Evolutionary conservation across 2,888 invertebrate species (phyloP).

Genomic region (Penaeus monodon): DNA sequence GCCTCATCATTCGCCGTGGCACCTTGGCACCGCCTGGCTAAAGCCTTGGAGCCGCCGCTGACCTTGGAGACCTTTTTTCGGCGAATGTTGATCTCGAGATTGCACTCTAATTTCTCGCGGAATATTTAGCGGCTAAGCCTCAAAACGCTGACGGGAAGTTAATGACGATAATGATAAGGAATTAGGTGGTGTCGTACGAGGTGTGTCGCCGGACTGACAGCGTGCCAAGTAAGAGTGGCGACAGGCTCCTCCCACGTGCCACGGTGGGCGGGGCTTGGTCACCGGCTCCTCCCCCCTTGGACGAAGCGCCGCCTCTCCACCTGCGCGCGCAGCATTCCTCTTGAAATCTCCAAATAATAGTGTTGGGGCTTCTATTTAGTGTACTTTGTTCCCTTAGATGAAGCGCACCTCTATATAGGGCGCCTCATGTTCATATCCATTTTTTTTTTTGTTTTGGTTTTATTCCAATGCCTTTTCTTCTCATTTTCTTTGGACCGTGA

Average conservation of each 20-base stretch:
- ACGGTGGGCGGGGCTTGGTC: slow-evolving; percentile 35
- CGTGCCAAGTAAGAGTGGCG: slow-evolving; percentile 39
- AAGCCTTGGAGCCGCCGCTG: no score
- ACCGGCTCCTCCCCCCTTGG: slow-evolving; percentile 29
- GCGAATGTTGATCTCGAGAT: no score
- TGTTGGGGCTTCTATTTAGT: slow-evolving; percentile 27
- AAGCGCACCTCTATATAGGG: slow-evolving; percentile 36
- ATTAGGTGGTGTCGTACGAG: slow-evolving; percentile 35
- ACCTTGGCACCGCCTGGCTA: no score
- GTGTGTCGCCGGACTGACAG: slow-evolving; percentile 46
- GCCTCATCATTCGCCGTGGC: background rate
- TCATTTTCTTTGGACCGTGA: slow-evolving; percentile 11
- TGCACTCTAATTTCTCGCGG: no score
- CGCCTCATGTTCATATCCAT: slow-evolving; percentile 2
- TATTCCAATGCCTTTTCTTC: background rate
- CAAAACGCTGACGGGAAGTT: background rate
- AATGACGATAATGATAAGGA: slow-evolving; percentile 37
- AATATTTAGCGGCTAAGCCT: background rate
- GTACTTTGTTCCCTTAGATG: slow-evolving; percentile 41
- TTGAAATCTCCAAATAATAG: slow-evolving; percentile 49
- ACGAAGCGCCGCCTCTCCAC: slow-evolving; percentile 9
- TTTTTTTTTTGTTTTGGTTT: background rate
- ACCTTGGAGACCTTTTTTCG: no score
- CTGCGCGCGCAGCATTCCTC: slow-evolving; percentile 44
- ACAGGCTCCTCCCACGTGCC: slow-evolving; percentile 37